Evolutionary conservation across 2,113 vertebrate species (phyloP).

Genomic region (Mohoua ochrocephala): DNA sequence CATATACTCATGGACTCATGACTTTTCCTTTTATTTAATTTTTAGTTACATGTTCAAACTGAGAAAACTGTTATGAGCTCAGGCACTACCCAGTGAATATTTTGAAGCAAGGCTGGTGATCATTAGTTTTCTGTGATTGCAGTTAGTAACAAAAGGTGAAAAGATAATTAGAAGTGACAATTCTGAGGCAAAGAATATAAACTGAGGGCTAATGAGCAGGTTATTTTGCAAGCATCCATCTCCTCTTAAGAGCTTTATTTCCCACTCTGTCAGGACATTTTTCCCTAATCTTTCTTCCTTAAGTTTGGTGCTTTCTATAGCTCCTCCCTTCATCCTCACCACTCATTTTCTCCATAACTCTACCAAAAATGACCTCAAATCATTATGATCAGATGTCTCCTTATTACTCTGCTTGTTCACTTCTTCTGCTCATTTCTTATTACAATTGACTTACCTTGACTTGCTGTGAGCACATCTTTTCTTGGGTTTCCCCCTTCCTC

Average conservation of each 20-base stretch:
- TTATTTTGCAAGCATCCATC: not conserved
- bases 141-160: slow-evolving; percentile 13
- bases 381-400: not conserved
- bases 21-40: not conserved
- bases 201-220: not conserved
- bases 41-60: not conserved
- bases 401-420: not conserved
- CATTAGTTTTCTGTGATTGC: not conserved
- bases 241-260: not conserved
- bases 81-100: not conserved
- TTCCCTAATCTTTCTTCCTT: not conserved
- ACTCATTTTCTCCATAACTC: not conserved
- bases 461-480: not conserved
- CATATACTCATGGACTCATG: not conserved
- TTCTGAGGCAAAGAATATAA: not conserved
- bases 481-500: not conserved
- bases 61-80: not conserved
- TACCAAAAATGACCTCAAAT: not conserved
- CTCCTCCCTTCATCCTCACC: not conserved
- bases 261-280: not conserved
- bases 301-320: not conserved
- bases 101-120: not conserved
- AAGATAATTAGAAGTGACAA: not conserved
- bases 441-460: not conserved
- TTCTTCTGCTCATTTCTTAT: not conserved